These are phyloP conservation scores for Apeltes quadracus DNA, from an alignment of 2,113 vertebrate genomes.

Conservation along the genomic window DNA sequence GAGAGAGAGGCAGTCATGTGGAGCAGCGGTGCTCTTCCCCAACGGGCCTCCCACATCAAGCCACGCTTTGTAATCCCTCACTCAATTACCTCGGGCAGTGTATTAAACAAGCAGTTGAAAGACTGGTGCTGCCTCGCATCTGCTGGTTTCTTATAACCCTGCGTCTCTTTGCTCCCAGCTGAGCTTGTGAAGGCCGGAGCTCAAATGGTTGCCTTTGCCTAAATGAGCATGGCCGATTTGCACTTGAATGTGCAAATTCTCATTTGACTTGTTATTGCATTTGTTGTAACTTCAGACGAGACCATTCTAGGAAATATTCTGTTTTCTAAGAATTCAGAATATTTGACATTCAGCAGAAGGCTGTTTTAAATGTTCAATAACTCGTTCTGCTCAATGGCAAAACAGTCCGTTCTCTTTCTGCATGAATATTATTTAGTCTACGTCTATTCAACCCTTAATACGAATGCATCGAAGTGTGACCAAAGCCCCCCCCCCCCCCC, in stretches of 20 bases:
- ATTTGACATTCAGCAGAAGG: too few relatives aligned
- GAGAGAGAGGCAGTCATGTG: conserved; percentile 43
- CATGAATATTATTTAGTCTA: neutral
- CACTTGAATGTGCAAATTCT: conserved; percentile 7
- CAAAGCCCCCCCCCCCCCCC: too few relatives aligned
- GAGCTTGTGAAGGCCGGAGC: conserved; percentile 15
- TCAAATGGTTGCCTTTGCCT: conserved; percentile 6
- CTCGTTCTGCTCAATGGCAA: neutral
- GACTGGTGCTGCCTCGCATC: conserved; percentile 37
- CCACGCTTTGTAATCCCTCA: conserved; percentile 58
- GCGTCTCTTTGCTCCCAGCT: conserved; percentile 11
- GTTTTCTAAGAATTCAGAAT: too few relatives aligned
- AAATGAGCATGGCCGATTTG: conserved; percentile 22
- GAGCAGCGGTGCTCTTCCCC: conserved; percentile 23
- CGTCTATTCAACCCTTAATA: neutral
- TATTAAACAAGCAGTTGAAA: conserved; percentile 49
- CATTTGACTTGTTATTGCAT: conserved; percentile 13
- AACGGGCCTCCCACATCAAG: conserved; percentile 56
- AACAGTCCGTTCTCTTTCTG: neutral
- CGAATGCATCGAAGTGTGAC: neutral
- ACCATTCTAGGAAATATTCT: too few relatives aligned
- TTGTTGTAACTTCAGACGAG: too few relatives aligned
- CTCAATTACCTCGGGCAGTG: conserved; percentile 62
- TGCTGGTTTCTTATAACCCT: conserved; percentile 19
- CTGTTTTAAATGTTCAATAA: neutral